These are phyloP conservation scores for Piscicola geometra DNA, from an alignment of 2,888 invertebrate species.

Conservation along the genomic window DNA sequence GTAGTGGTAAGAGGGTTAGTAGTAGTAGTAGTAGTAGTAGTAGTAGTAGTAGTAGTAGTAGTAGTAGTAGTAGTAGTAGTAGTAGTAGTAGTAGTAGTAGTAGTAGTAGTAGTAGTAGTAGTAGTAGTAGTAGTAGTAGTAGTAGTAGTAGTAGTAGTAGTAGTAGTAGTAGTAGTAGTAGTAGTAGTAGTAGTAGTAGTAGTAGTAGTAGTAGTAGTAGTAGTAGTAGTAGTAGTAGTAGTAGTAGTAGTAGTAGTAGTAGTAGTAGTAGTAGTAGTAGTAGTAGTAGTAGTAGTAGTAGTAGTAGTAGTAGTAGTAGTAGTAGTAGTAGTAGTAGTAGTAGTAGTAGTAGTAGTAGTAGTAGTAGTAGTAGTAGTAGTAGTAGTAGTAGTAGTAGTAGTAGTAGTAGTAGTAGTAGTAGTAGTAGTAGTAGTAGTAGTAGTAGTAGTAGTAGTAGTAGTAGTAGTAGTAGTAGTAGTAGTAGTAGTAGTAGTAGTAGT, in stretches of 20 bases:
- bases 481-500: constrained; percentile 24
- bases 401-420: constrained; percentile 24
- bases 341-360: constrained; percentile 24
- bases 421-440: constrained; percentile 21
- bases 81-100: constrained; percentile 24
- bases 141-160: constrained; percentile 24
- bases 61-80: constrained; percentile 22
- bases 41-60: constrained; percentile 24
- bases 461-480: constrained; percentile 24
- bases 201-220: constrained; percentile 24
- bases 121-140: constrained; percentile 24
- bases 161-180: constrained; percentile 24
- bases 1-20: constrained; percentile 6
- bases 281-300: constrained; percentile 24
- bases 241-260: constrained; percentile 24
- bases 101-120: constrained; percentile 24
- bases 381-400: constrained; percentile 22
- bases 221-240: constrained; percentile 24
- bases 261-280: constrained; percentile 24
- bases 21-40: constrained; percentile 24
- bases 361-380: constrained; percentile 22
- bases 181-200: constrained; percentile 24
- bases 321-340: constrained; percentile 24
- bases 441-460: constrained; percentile 24
- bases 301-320: constrained; percentile 24